A percentile compares a stretch with the other conserved stretches of the same genome.
phyloP scores from a whole-genome alignment of 2,797 vertebrate species.

The Picus viridis region DNA sequence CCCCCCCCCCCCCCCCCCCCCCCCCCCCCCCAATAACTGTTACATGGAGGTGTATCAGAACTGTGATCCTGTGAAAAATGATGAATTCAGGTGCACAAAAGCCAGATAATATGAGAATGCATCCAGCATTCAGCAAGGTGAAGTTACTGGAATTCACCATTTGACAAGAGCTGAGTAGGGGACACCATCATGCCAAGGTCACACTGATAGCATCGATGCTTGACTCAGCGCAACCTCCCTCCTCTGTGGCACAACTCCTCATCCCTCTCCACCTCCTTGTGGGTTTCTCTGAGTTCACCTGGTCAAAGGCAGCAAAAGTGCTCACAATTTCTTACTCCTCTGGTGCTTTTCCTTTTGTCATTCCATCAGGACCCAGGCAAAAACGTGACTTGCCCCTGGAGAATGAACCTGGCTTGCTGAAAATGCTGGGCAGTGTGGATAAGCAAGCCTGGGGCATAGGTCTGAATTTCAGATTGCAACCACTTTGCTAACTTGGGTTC shows the following conservation, averaged over 20 bases:
- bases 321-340: not conserved
- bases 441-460: not conserved
- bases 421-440: not conserved
- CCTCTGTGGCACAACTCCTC: not conserved
- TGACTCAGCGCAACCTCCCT: accelerated
- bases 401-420: not conserved
- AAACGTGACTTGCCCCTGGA: accelerated
- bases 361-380: not conserved
- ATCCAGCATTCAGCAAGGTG: not conserved
- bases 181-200: accelerated
- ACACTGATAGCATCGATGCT: accelerated
- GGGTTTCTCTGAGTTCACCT: not conserved
- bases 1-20: too few relatives aligned
- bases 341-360: not conserved
- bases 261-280: not conserved
- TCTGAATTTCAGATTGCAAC: too few relatives aligned
- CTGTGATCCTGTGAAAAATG: not conserved
- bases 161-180: not conserved
- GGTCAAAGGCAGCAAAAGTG: not conserved
- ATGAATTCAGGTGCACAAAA: not conserved
- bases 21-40: not conserved
- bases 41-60: accelerated
- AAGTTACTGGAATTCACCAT: not conserved
- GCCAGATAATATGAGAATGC: not conserved
- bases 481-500: not conserved